These are phyloP conservation scores for Synanthedon vespiformis DNA, from an alignment of 2,888 invertebrate species.

Conservation along the genomic window DNA sequence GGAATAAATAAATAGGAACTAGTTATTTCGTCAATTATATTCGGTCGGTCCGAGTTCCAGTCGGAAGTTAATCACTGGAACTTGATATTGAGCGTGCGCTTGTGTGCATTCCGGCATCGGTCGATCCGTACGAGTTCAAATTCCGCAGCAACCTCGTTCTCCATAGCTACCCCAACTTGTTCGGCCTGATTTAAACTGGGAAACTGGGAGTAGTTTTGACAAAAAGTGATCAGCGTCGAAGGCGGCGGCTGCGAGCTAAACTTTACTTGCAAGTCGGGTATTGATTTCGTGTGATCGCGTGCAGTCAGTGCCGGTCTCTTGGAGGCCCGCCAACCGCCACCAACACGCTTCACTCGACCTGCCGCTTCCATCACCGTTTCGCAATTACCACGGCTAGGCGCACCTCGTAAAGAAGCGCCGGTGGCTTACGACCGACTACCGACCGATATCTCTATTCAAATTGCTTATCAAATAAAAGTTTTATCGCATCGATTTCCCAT, in stretches of 20 bases:
- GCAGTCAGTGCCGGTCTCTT: not conserved
- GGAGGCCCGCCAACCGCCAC: not conserved
- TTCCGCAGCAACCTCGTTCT: no score
- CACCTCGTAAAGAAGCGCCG: conserved; percentile 8
- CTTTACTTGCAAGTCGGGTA: not conserved
- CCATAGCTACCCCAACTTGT: no score
- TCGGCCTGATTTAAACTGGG: no score
- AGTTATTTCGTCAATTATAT: no score
- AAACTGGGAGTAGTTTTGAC: no score
- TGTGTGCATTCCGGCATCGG: no score
- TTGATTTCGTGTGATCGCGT: not conserved
- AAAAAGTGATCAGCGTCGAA: not conserved
- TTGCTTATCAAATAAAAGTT: conserved; percentile 52
- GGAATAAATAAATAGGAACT: no score
- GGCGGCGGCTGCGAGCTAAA: not conserved
- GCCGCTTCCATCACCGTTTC: conserved; percentile 14
- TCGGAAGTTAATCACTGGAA: no score
- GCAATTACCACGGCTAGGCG: conserved; percentile 12
- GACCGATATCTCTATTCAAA: conserved; percentile 32
- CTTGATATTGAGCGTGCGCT: no score
- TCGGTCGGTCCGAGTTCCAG: no score
- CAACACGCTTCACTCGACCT: not conserved
- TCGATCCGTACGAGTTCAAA: no score
- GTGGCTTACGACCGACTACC: not conserved
- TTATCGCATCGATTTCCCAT: conserved; percentile 46